Evolutionary conservation across 2,113 vertebrate species (phyloP).

Genomic region (Antechinus stuartii): DNA sequence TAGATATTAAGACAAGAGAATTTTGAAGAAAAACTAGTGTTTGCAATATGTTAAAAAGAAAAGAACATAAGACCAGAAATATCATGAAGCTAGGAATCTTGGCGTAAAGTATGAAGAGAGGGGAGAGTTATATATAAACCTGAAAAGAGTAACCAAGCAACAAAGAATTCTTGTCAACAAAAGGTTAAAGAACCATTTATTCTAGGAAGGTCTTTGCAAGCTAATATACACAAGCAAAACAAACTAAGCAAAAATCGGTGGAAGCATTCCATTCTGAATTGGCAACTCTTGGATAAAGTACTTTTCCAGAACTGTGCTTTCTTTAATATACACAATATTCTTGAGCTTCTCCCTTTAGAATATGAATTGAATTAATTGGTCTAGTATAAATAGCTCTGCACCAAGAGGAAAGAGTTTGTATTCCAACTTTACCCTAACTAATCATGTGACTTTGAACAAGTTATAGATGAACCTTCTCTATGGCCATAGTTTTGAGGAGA

Average conservation of each 20-base stretch:
- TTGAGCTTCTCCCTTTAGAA: constrained; percentile 45
- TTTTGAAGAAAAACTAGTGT: background rate
- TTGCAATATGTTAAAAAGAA: background rate
- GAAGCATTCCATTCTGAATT: constrained; percentile 58
- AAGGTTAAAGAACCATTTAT: constrained; percentile 48
- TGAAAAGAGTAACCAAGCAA: constrained; percentile 16
- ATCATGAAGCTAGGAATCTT: constrained; percentile 33
- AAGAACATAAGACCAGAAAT: background rate
- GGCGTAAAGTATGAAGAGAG: background rate
- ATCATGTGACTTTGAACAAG: background rate
- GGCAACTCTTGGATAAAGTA: constrained; percentile 37
- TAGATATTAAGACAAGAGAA: background rate
- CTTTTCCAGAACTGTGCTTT: constrained; percentile 47
- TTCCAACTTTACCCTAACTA: background rate
- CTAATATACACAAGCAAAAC: constrained; percentile 40
- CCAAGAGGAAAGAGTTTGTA: constrained; percentile 32
- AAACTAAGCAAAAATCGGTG: background rate
- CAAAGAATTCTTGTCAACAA: constrained; percentile 34
- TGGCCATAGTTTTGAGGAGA: constrained; percentile 23
- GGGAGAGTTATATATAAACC: constrained; percentile 37
- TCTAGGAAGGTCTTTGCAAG: constrained; percentile 42
- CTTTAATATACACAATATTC: constrained; percentile 31
- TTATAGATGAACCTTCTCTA: background rate
- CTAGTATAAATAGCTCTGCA: constrained; percentile 30
- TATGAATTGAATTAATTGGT: constrained; percentile 52